Evolutionary conservation across 2,113 vertebrate genomes (phyloP), one percentile per base, ranked within the genome.

Genomic region (Etheostoma cragini): DNA sequence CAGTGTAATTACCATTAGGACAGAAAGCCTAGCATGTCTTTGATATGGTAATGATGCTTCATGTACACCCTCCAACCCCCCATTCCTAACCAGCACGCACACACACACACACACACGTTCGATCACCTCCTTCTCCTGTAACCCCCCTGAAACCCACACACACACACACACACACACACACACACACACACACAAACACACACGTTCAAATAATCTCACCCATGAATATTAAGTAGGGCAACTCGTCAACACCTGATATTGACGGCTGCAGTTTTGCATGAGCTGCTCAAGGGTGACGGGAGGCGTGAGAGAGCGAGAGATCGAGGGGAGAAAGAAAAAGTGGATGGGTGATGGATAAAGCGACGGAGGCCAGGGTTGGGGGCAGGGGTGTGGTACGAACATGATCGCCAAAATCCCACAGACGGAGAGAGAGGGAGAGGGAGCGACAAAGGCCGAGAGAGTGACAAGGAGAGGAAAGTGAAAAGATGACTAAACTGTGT

Each of bases 41-140:
- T 98, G 97, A 98, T 98, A 98, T 98, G 97, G 94, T 97, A 99
- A 98, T 98, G 95, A 96, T 89, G 94, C 95, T 96, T 95, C 95
- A 96, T 93, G 87, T 94, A 94, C 95, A 92, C 91, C 94, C 93
- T 92, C 94, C 92, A 90, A 91, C 92, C 93, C 94, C 94, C 89
- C 93, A 64, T 60, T 73, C 15, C 82, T 49, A 74, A 75, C 72
- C 78, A 60, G 58, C 70, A 47, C 57, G 35, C 15, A 60, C 83
- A 77, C 61, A 24, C 45, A 54, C 70, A 47, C 57, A 60, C 15
- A 60, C 83, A 77, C 61, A 24, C 45, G 19, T 42, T 35, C 82
- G 50, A 83, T 83, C 85, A 86, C 68, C 66, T 76, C 68, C 81
- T 64, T 72, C 76, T 67, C 66, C 76, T 73, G 69, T 86, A 85